Conservation (phyloP, 2,888 invertebrate genomes). For the Plebejus anna region DNA sequence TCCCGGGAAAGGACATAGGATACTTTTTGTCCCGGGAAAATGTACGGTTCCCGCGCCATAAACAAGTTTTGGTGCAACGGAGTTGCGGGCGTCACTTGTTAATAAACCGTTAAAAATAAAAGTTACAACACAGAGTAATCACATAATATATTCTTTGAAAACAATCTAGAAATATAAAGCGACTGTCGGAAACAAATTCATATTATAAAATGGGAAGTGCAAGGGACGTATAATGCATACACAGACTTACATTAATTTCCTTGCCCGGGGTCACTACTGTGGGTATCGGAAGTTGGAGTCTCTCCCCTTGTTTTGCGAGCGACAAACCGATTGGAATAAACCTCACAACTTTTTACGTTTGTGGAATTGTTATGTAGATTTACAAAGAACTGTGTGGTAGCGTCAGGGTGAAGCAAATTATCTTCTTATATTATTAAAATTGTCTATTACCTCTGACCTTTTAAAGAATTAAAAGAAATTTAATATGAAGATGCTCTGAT, state of each 20-base stretch:
- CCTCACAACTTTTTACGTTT: not conserved
- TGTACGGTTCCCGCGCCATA: no score
- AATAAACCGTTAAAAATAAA: not conserved
- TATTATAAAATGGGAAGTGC: slow-evolving; percentile 3
- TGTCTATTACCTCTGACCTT: no score
- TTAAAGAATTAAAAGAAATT: no score
- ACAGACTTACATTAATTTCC: slow-evolving; percentile 20
- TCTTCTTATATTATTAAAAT: not conserved
- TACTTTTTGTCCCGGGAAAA: no score
- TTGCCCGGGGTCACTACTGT: slow-evolving; percentile 12
- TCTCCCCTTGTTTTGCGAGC: not conserved
- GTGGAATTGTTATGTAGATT: not conserved
- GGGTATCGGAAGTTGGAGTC: not conserved
- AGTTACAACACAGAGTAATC: not conserved
- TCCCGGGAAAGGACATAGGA: no score
- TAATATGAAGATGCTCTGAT: no score
- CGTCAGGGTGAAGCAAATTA: not conserved
- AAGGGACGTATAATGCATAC: slow-evolving; percentile 11
- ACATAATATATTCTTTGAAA: not conserved
- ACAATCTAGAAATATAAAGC: slow-evolving; percentile 7
- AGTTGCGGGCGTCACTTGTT: no score
- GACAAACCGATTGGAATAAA: slow-evolving; percentile 1
- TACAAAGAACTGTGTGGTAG: not conserved
- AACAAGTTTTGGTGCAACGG: no score
- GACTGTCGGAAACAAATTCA: slow-evolving; percentile 5